Percentiles rank a stretch among this genome's conserved stretches.
Conservation (phyloP, 1,140 invertebrate genomes). For the Zaprionus ghesquierei region DNA sequence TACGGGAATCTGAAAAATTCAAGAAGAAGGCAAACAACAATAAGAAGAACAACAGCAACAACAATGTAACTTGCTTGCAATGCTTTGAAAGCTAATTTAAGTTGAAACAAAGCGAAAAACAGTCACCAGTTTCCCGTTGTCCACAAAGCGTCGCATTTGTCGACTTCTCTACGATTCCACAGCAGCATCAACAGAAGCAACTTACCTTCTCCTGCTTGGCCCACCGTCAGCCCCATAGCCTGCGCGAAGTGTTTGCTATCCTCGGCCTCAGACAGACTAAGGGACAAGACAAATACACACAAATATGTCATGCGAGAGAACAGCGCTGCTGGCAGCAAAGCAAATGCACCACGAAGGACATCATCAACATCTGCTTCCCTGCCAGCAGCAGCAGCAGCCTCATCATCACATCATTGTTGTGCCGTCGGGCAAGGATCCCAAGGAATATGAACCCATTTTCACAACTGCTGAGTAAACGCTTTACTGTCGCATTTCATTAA, state of each 20-base stretch:
- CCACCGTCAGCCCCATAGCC: neutral
- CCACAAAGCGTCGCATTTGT: conserved; percentile 15
- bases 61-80: conserved; percentile 41
- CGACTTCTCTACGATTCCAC: neutral
- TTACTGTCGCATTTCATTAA: conserved; percentile 74
- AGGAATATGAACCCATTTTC: conserved; percentile 72
- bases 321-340: conserved; percentile 57
- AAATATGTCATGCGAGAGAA: conserved; percentile 71
- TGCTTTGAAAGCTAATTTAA: conserved; percentile 67
- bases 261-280: conserved; percentile 17
- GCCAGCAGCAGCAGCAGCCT: conserved; percentile 19
- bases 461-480: conserved; percentile 77
- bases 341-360: conserved; percentile 50
- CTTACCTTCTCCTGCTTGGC: neutral
- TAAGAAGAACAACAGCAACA: conserved; percentile 58
- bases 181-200: conserved; percentile 9
- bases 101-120: conserved; percentile 58
- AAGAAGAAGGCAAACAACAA: conserved; percentile 65
- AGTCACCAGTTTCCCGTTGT: conserved; percentile 52
- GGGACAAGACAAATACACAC: conserved; percentile 12
- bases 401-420: conserved; percentile 57
- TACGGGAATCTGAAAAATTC: conserved; percentile 56
- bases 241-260: conserved; percentile 57
- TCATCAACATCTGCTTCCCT: conserved; percentile 30
- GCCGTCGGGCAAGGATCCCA: conserved; percentile 55